Evolutionary conservation across 2,797 vertebrate genomes (phyloP), one percentile per base, ranked within the genome.

Genomic region (Arrhamphus sclerolepis): DNA sequence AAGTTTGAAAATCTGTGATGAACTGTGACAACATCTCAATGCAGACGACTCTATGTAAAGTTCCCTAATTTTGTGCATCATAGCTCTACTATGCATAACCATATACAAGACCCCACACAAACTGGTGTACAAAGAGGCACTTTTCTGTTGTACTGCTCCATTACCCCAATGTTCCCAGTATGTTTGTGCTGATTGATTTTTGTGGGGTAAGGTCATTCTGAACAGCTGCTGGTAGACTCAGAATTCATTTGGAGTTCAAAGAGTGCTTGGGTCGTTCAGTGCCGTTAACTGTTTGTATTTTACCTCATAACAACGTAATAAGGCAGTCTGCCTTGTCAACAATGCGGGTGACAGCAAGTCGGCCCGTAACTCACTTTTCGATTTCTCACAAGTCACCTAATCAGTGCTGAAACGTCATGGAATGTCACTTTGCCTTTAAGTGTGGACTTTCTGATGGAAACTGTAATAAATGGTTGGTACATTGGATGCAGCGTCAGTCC

Each of bases 151-250:
- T 38, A 63, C 49, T 6, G 31, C 42, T 56, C 58, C 52, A 24
- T 34, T 31, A 63, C 49, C 58, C 43, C 58, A 28, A 53, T 34
- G 56, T 70, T 77, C 71, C 63, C 72, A 65, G 72, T 62, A 58
- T 85, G 72, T 87, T 78, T 87, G 84, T 81, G 61, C 70, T 50
- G 79, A 90, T 91, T 89, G 90, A 92, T 90, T 90, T 90, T 86
- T 89, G 85, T 42, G 87, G 70, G 84, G 78, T 89, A 84, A 84
- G 82, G 84, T 87, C 87, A 83, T 70, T 70, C 29, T 77, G 72
- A 90, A 87, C 86, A 89, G 87, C 83, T 87, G 89, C 86, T 79
- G 78, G 82, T 78, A 80, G 81, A 84, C 75, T 59, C 16, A 72
- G 78, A 84, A 86, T 88, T 87, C 87, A 84, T 83, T 60, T 73